phyloP scores from a whole-genome alignment of 1,140 invertebrate species.

The Glossosoma conforme region DNA sequence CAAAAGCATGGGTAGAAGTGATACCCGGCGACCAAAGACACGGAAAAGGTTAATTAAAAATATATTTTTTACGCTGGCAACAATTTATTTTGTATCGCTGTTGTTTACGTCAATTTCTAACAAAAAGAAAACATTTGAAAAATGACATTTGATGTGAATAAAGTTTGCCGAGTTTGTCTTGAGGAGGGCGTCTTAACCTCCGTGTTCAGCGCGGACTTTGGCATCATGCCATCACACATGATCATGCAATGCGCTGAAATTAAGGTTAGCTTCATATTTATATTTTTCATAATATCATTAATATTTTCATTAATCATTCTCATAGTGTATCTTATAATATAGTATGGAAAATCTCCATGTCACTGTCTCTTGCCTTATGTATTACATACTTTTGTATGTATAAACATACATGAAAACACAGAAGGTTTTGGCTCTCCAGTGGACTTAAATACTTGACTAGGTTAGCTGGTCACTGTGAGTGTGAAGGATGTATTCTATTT shows the following conservation, averaged over 20 bases:
- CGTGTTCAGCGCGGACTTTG: constrained; percentile 59
- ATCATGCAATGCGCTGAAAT: constrained; percentile 60
- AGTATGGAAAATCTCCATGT: constrained; percentile 4
- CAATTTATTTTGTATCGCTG: no score
- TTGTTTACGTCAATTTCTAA: no score
- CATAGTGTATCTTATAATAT: background rate
- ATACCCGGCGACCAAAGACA: no score
- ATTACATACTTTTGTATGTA: constrained; percentile 1
- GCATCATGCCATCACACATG: constrained; percentile 57
- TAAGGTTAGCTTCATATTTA: constrained; percentile 42
- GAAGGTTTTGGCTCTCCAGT: no score
- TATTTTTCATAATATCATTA: background rate
- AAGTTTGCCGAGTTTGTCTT: constrained; percentile 59
- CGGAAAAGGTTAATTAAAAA: no score
- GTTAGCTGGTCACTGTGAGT: no score
- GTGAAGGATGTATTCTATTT: no score
- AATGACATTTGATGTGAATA: constrained; percentile 36
- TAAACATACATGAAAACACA: constrained; percentile 11
- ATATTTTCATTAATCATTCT: background rate
- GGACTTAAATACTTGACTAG: no score
- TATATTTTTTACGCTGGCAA: no score
- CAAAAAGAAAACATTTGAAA: no score
- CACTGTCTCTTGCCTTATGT: constrained; percentile 3
- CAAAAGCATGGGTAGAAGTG: no score
- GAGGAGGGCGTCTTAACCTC: constrained; percentile 57